Conservation (phyloP, 2,113 vertebrate species). For the Channa argus region DNA sequence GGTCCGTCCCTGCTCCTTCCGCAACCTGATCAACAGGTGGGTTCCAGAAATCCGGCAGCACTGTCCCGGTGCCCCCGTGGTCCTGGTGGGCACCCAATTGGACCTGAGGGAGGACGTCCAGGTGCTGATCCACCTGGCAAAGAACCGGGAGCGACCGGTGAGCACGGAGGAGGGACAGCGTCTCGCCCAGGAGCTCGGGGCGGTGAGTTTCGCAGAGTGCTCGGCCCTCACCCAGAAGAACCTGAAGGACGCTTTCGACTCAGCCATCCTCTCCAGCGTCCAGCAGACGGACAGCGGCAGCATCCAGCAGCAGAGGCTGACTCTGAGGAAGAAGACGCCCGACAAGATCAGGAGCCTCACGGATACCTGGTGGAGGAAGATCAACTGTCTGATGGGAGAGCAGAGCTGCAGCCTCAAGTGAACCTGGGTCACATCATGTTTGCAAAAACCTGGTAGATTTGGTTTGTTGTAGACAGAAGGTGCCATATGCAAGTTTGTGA, state of each 20-base stretch:
- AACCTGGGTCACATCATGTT: slow-evolving; percentile 1
- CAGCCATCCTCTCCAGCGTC: slow-evolving; percentile 89
- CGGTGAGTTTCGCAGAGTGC: slow-evolving; percentile 85
- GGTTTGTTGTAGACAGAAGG: too few species aligned
- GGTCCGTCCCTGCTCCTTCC: slow-evolving; percentile 90
- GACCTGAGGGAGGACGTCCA: slow-evolving; percentile 93
- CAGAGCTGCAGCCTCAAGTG: slow-evolving; percentile 65
- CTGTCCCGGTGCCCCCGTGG: slow-evolving; percentile 86
- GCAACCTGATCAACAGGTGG: slow-evolving; percentile 86
- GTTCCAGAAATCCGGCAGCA: slow-evolving; percentile 88
- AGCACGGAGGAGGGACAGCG: slow-evolving; percentile 83
- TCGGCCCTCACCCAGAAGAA: slow-evolving; percentile 96
- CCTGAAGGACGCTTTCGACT: slow-evolving; percentile 93
- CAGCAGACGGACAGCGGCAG: slow-evolving; percentile 75
- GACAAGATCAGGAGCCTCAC: slow-evolving; percentile 82
- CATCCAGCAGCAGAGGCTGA: slow-evolving; percentile 77
- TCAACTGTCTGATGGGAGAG: slow-evolving; percentile 78
- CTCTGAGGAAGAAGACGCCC: slow-evolving; percentile 73
- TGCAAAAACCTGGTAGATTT: neutral
- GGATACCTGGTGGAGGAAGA: slow-evolving; percentile 85
- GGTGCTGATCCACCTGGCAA: slow-evolving; percentile 90
- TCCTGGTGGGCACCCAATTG: slow-evolving; percentile 91
- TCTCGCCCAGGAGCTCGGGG: slow-evolving; percentile 87
- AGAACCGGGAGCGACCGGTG: slow-evolving; percentile 88
- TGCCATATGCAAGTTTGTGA: too few species aligned